phyloP scores from a whole-genome alignment of 2,797 vertebrate species.

The Notamacropus eugenii region DNA sequence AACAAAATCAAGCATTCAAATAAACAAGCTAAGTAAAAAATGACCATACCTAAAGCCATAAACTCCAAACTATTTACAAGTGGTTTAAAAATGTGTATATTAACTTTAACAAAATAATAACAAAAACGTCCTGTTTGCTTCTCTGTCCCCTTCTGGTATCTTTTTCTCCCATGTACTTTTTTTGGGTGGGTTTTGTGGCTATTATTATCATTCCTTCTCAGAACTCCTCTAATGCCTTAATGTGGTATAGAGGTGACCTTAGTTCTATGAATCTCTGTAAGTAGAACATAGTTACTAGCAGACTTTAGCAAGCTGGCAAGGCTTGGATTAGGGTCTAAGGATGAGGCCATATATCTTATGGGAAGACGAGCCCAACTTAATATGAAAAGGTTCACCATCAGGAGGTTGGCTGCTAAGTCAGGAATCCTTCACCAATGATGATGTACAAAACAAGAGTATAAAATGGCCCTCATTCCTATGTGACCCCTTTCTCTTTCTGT shows the following conservation, averaged over 20 bases:
- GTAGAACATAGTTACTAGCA: not conserved
- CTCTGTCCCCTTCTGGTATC: not conserved
- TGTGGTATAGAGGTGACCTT: not conserved
- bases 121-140: constrained; percentile 1
- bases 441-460: not conserved
- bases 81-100: not conserved
- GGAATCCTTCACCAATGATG: not conserved
- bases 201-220: not conserved
- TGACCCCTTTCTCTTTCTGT: not conserved
- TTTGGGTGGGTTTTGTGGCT: not conserved
- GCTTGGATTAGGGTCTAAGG: not conserved
- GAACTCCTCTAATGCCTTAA: not conserved
- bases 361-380: not conserved
- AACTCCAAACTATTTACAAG: not conserved
- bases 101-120: not conserved
- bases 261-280: not conserved
- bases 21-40: not conserved
- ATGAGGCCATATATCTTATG: not conserved
- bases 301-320: not conserved
- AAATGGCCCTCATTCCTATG: not conserved
- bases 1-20: not conserved
- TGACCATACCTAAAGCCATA: not conserved
- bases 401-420: not conserved
- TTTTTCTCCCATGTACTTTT: not conserved
- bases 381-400: not conserved